Conservation (phyloP, 2,797 vertebrate species). For the Falco naumanni region DNA sequence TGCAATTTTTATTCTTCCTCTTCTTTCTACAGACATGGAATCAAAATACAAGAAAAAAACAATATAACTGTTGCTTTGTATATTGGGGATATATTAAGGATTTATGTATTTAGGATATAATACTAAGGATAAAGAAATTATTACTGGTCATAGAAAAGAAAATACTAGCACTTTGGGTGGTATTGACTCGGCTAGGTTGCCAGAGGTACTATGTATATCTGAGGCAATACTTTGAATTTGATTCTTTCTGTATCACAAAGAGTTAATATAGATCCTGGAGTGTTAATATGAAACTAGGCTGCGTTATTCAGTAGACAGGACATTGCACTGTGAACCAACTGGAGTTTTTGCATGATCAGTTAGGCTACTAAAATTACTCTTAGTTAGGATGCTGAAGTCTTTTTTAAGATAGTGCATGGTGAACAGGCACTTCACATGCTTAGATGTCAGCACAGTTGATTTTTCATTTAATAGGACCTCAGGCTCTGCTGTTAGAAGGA, state of each 20-base stretch:
- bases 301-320: not conserved
- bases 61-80: not conserved
- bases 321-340: not conserved
- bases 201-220: not conserved
- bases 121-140: not conserved
- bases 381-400: not conserved
- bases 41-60: not conserved
- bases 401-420: not conserved
- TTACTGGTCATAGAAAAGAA: not conserved
- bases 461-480: not conserved
- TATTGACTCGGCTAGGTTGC: not conserved
- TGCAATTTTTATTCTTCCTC: not conserved
- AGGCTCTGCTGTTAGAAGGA: not conserved
- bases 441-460: not conserved
- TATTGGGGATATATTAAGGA: not conserved
- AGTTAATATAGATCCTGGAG: not conserved
- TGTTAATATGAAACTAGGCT: not conserved
- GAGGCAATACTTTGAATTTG: not conserved
- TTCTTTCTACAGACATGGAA: not conserved
- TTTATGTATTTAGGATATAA: not conserved
- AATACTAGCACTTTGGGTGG: not conserved
- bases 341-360: not conserved
- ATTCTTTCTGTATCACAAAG: not conserved
- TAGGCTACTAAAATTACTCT: not conserved
- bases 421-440: not conserved